Conservation (phyloP, 2,797 vertebrate genomes). For the Cuniculus paca region DNA sequence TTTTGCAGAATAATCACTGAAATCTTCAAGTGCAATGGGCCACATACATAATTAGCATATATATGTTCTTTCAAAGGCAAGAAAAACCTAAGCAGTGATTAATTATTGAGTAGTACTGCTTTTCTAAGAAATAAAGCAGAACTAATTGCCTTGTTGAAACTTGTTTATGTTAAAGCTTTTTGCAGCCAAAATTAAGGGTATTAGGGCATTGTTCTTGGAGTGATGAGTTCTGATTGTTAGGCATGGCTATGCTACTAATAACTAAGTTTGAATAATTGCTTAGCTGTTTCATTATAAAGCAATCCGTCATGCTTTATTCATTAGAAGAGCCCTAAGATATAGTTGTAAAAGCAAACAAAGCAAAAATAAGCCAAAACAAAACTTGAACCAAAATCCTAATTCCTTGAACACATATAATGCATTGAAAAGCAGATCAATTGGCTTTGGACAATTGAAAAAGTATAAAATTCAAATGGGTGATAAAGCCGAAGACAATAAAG, state of each 20-base stretch:
- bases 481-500: constrained; percentile 46
- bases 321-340: background rate
- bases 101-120: background rate
- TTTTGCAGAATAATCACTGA: constrained; percentile 26
- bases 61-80: constrained; percentile 36
- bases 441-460: background rate
- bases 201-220: background rate
- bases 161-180: background rate
- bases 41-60: background rate
- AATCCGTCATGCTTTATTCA: background rate
- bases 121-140: constrained; percentile 37
- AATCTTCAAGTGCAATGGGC: background rate
- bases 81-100: background rate
- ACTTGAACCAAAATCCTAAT: background rate
- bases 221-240: background rate
- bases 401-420: background rate
- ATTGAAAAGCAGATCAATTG: background rate
- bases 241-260: background rate
- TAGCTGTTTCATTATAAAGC: constrained; percentile 52
- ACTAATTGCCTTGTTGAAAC: constrained; percentile 2
- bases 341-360: constrained; percentile 16
- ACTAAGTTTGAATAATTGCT: constrained; percentile 3
- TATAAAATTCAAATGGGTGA: background rate
- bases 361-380: background rate
- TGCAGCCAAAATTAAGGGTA: background rate